Percentiles rank a stretch among this genome's conserved stretches.
Evolutionary conservation across 2,113 vertebrate species (phyloP).

Genomic region (Gavialis gangeticus): DNA sequence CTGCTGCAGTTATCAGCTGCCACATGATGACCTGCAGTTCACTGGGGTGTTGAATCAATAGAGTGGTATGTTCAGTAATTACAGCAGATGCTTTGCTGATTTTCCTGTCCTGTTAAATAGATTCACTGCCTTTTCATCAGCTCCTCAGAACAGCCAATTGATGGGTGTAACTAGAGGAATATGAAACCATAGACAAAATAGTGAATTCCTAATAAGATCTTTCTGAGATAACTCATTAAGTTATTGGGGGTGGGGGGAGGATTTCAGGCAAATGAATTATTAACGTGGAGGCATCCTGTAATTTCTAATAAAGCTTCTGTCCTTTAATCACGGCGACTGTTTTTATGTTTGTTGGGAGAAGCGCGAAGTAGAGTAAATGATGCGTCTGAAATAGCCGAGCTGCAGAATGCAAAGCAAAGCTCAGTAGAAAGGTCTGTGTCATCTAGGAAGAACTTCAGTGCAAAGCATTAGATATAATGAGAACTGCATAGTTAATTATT

Average conservation of each 20-base stretch:
- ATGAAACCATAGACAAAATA: not conserved
- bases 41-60: not conserved
- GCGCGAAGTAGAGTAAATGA: conserved; percentile 18
- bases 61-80: not conserved
- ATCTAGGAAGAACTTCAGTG: not conserved
- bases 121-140: not conserved
- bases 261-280: not conserved
- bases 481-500: conserved; percentile 26
- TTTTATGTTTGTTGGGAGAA: conserved; percentile 15
- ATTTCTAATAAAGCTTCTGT: not conserved
- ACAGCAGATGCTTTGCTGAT: not conserved
- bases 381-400: not conserved
- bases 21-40: not conserved
- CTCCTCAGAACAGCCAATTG: not conserved
- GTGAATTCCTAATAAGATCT: not conserved
- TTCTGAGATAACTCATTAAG: not conserved
- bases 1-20: not conserved
- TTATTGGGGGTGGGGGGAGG: not conserved
- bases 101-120: not conserved
- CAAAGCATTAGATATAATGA: conserved; percentile 18
- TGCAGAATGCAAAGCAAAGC: conserved; percentile 30
- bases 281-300: not conserved
- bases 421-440: conserved; percentile 23
- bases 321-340: not conserved
- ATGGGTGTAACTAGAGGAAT: not conserved